These are phyloP conservation scores for Paraescarpia echinospica DNA, from an alignment of 1,140 invertebrate species.

Conservation along the genomic window DNA sequence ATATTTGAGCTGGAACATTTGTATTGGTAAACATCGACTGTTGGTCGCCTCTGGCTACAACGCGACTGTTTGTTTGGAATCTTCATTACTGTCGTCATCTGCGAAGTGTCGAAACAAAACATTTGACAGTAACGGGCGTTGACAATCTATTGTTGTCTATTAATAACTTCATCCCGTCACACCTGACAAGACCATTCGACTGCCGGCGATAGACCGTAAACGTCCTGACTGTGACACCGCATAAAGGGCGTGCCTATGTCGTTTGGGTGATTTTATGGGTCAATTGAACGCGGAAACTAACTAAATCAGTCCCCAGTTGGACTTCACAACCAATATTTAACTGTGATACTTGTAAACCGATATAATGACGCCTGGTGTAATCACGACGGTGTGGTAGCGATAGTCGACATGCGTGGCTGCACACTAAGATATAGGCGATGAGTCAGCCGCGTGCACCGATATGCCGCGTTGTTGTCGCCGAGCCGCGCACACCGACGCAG, in stretches of 20 bases:
- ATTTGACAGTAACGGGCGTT: not conserved
- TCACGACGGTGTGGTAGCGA: not conserved
- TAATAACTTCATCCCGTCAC: not conserved
- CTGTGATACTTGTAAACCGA: not conserved
- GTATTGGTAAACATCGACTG: no score
- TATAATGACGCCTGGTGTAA: not conserved
- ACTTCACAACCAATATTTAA: not conserved
- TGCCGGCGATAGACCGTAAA: not conserved
- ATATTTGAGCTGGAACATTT: no score
- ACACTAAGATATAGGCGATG: not conserved
- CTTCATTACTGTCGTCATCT: not conserved
- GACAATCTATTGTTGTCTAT: not conserved
- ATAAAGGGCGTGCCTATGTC: not conserved
- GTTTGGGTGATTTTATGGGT: not conserved
- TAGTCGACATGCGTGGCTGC: not conserved
- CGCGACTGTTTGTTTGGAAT: not conserved
- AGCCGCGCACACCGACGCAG: not conserved
- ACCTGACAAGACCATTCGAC: not conserved
- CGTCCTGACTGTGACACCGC: not conserved
- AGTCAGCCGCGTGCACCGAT: not conserved
- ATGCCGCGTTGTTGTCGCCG: not conserved
- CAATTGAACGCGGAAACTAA: not conserved
- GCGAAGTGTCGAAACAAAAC: not conserved
- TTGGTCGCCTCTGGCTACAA: no score
- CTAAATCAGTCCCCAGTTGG: not conserved